Evolutionary conservation across 30 jellyfish, hydroid and myxozoan species (phyloP).

Genomic region (Catostylus mosaicus): DNA sequence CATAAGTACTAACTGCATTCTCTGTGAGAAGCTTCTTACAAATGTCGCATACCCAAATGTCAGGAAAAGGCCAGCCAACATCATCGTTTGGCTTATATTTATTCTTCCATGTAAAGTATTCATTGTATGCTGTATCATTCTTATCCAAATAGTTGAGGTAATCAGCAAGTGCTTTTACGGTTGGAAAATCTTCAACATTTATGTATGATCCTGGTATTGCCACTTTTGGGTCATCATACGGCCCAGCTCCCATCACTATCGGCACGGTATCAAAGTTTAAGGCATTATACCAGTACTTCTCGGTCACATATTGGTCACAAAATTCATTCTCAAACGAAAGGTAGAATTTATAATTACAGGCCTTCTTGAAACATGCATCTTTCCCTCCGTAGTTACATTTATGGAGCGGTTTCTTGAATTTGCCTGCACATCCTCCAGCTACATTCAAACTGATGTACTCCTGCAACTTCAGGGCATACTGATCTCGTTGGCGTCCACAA

Average conservation of each 20-base stretch:
- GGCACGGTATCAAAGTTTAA: too few relatives aligned
- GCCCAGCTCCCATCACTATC: too few relatives aligned
- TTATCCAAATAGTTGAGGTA: constrained; percentile 8
- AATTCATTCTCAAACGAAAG: too few relatives aligned
- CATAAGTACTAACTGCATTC: neutral
- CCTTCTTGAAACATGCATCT: constrained; percentile 30
- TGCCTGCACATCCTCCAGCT: constrained; percentile 65
- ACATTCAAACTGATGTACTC: constrained; percentile 40
- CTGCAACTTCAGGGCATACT: constrained; percentile 26
- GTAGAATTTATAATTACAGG: too few relatives aligned
- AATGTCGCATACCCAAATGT: constrained; percentile 35
- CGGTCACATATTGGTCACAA: too few relatives aligned
- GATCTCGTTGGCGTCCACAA: constrained; percentile 67
- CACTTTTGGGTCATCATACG: too few relatives aligned
- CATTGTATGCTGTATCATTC: constrained; percentile 59
- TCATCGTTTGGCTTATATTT: constrained; percentile 6
- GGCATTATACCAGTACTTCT: too few relatives aligned
- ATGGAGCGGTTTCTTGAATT: neutral
- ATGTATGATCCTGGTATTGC: too few relatives aligned
- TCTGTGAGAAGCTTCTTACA: constrained; percentile 30
- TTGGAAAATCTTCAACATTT: too few relatives aligned
- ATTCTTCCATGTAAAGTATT: constrained; percentile 65
- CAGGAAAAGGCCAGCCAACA: constrained; percentile 44
- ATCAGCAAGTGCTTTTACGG: constrained; percentile 49
- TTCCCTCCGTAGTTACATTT: constrained; percentile 46